Percentiles rank a stretch among this genome's conserved stretches.
phyloP scores from a whole-genome alignment of 1,140 invertebrate genomes.

The Tetramorium alpestre region DNA sequence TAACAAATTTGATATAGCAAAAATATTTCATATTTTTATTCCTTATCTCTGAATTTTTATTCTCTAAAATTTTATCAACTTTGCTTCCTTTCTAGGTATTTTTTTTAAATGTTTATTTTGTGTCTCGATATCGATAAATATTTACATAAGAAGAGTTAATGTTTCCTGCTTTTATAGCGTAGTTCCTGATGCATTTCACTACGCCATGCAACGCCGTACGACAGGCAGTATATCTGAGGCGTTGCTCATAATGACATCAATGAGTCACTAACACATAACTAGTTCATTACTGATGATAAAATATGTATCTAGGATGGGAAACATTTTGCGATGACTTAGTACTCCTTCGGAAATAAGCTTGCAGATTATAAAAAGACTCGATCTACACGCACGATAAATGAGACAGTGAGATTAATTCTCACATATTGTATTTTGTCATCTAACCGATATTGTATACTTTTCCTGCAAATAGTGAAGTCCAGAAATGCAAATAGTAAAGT shows the following conservation, averaged over 20 bases:
- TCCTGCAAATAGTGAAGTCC: background rate
- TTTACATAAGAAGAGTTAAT: background rate
- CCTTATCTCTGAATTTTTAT: background rate
- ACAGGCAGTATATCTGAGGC: slow-evolving; percentile 28
- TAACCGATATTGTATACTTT: background rate
- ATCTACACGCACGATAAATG: background rate
- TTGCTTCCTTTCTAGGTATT: too few relatives aligned
- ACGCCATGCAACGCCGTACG: background rate
- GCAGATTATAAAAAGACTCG: slow-evolving; percentile 13
- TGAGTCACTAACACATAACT: slow-evolving; percentile 60
- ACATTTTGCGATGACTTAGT: slow-evolving; percentile 8
- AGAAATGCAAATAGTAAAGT: background rate
- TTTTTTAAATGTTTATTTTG: background rate
- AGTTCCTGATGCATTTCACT: slow-evolving; percentile 15
- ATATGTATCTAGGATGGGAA: slow-evolving; percentile 70
- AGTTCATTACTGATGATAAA: slow-evolving; percentile 64
- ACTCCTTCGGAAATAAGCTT: slow-evolving; percentile 9
- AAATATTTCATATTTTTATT: background rate
- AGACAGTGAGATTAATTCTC: background rate
- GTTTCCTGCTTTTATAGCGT: background rate
- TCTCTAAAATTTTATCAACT: background rate
- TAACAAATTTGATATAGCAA: background rate
- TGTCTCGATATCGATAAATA: background rate
- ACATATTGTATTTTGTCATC: background rate
- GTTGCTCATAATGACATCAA: slow-evolving; percentile 5